Evolutionary conservation across 2,888 invertebrate genomes (phyloP), one percentile per base, ranked within the genome.

Genomic region (Dorcus parallelipipedus): DNA sequence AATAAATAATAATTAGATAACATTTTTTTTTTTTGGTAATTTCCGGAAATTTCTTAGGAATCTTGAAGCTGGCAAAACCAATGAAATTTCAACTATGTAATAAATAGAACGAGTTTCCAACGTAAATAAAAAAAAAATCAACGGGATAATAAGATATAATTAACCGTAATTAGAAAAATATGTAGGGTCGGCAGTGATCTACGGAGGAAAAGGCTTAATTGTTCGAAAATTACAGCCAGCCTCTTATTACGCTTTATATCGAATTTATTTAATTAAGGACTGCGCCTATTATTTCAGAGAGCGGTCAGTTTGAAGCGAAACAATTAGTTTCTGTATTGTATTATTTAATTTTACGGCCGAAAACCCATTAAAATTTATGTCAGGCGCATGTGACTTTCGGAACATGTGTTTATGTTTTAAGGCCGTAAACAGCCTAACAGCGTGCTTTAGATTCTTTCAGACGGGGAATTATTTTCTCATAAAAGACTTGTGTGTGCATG

Each of bases 81-180:
- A 42, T 42, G 10, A 10, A 3, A 42, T 42, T 42, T 14, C 4
- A 42, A 42, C 14, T 42, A 42, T 14, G 14, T 14, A 42, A 42
- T 14, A 42, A 14, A 42, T 9, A 42, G 10, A 7, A 42, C 14
- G 9, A 42, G 10, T 33, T 33, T 33, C 26, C 26, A 6, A 7
- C 7, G 3, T 33, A 33, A 33, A 33, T 4, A 14, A 14, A 14
- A 14, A 33, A 33, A 33, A 33, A 33, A 6, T 33, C 26, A 20
- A 23, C n/a, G 23, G 14, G 14, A 45, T 57, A 57, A 57, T 57
- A 47, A 23, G 48, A 57, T 52, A 39, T 49, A 57, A 57, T 52
- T 57, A 47, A 48, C 2, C 20, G 40, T 47, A 57, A 57, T 57
- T 57, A 57, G n/a, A 41, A 52, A 48, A 57, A 48, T 48, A 52